Evolutionary conservation across 2,113 vertebrate genomes (phyloP).

Genomic region (Trichechus manatus): DNA sequence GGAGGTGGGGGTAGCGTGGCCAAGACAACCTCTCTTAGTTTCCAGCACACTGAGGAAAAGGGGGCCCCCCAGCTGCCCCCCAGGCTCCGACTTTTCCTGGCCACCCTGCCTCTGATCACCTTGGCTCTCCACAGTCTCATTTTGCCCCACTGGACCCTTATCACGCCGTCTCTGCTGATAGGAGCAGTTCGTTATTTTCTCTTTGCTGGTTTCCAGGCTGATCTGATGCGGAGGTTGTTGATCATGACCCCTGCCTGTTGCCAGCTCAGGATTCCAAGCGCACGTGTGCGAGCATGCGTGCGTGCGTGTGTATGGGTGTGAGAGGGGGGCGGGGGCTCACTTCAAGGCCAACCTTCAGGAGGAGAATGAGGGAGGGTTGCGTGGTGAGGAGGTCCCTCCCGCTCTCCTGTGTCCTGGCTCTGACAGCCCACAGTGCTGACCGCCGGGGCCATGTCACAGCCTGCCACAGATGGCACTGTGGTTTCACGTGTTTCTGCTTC

Average conservation of each 20-base stretch:
- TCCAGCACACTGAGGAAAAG: background rate
- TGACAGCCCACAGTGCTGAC: background rate
- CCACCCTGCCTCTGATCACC: background rate
- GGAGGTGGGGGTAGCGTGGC: background rate
- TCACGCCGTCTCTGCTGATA: constrained; percentile 47
- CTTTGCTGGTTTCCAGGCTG: constrained; percentile 50
- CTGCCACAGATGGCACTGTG: background rate
- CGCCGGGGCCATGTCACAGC: background rate
- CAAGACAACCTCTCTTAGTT: background rate
- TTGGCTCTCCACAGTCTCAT: background rate
- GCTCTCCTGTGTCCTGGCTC: background rate
- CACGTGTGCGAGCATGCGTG: too few species aligned
- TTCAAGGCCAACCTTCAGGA: background rate
- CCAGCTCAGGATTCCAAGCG: background rate
- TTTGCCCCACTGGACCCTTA: constrained; percentile 35
- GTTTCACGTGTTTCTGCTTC: background rate
- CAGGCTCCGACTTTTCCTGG: background rate
- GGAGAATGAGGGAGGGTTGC: background rate
- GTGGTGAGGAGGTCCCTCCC: background rate
- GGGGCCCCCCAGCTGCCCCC: fast-evolving
- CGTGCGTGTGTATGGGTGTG: background rate
- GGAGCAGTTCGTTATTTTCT: constrained; percentile 52
- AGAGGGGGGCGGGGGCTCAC: background rate
- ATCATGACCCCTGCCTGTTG: background rate
- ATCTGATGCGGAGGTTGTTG: background rate